Percentiles rank a stretch among this genome's conserved stretches.
Conservation (phyloP, 2,888 invertebrate species). For the Brachylomia viminalis region DNA sequence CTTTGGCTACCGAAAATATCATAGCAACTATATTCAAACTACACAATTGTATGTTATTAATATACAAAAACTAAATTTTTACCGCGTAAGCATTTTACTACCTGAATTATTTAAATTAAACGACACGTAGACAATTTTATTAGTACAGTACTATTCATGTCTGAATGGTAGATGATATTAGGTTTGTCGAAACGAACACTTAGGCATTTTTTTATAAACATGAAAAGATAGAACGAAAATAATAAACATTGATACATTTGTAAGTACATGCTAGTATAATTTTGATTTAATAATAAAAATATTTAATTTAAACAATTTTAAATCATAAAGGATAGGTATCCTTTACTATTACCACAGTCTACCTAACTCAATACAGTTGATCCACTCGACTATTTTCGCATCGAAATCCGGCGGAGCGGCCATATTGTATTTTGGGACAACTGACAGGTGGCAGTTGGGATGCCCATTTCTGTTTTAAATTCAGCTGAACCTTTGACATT, state of each 20-base stretch:
- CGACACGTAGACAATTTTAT: neutral
- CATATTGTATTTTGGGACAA: conserved; percentile 19
- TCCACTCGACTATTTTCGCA: neutral
- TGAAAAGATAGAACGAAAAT: neutral
- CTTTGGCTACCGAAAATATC: conserved; percentile 21
- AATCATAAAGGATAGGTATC: conserved; percentile 21
- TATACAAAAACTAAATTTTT: conserved; percentile 38
- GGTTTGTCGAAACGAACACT: neutral
- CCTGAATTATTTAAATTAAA: neutral
- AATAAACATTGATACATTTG: conserved; percentile 13
- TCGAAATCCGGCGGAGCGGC: neutral
- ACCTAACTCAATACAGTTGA: conserved; percentile 10
- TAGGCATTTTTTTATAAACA: neutral
- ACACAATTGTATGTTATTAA: conserved; percentile 22
- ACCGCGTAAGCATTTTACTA: conserved; percentile 44
- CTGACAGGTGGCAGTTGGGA: conserved; percentile 18
- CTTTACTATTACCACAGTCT: conserved; percentile 22
- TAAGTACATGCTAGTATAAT: conserved; percentile 50
- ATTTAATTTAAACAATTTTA: conserved; percentile 14
- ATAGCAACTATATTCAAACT: conserved; percentile 31
- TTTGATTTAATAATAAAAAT: neutral
- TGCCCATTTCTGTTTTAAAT: conserved; percentile 16
- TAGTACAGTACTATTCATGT: neutral
- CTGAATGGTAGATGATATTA: neutral
- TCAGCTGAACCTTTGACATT: conserved; percentile 27